These are phyloP conservation scores for Volucella inflata DNA, from an alignment of 2,888 invertebrate species.

Conservation along the genomic window DNA sequence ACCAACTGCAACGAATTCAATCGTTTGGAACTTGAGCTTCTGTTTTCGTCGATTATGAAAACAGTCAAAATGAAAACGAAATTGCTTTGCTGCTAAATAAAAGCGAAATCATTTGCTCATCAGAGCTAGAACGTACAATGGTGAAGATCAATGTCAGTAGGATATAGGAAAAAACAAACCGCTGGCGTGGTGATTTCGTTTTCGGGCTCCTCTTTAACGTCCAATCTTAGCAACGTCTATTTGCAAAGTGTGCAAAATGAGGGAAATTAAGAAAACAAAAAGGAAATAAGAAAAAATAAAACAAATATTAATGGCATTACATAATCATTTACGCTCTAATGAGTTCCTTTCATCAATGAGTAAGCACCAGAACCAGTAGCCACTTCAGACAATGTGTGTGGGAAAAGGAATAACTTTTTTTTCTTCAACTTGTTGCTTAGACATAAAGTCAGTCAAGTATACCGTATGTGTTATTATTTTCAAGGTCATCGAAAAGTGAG, in stretches of 20 bases:
- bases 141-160: slow-evolving; percentile 74
- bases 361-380: slow-evolving; percentile 60
- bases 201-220: slow-evolving; percentile 27
- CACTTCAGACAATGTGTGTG: slow-evolving; percentile 44
- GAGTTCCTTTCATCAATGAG: slow-evolving; percentile 69
- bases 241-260: slow-evolving; percentile 30
- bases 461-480: slow-evolving; percentile 51
- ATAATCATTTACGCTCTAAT: slow-evolving; percentile 71
- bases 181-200: slow-evolving; percentile 13
- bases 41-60: slow-evolving; percentile 28
- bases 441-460: slow-evolving; percentile 61
- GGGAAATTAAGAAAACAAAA: slow-evolving; percentile 26
- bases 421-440: slow-evolving; percentile 11
- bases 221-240: slow-evolving; percentile 17
- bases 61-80: slow-evolving; percentile 63
- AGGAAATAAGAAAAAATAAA: slow-evolving; percentile 24
- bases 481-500: slow-evolving; percentile 49
- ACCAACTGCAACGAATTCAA: slow-evolving; percentile 62
- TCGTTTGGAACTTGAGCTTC: slow-evolving; percentile 62
- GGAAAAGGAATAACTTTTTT: slow-evolving; percentile 58
- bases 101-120: slow-evolving; percentile 74
- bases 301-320: slow-evolving; percentile 55
- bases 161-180: slow-evolving; percentile 40
- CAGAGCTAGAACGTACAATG: slow-evolving; percentile 49
- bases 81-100: slow-evolving; percentile 57